Conservation (phyloP, 1,140 invertebrate species). For the Sinella curviseta region DNA sequence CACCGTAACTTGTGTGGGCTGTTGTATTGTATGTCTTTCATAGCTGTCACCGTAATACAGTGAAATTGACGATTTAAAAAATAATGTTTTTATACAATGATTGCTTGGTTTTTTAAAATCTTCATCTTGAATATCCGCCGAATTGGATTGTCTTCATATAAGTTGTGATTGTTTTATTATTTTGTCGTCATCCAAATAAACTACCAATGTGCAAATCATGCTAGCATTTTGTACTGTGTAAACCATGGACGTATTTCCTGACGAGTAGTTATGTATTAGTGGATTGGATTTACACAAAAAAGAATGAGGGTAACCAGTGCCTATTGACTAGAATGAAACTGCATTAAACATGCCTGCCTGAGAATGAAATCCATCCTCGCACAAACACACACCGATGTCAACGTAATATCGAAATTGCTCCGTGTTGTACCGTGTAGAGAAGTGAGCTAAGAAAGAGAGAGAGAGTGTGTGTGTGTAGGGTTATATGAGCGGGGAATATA, state of each 20-base stretch:
- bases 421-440: background rate
- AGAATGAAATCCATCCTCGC: background rate
- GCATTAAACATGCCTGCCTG: background rate
- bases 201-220: too few species aligned
- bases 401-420: slow-evolving; percentile 7
- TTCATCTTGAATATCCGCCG: too few species aligned
- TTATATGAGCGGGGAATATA: background rate
- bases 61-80: too few species aligned
- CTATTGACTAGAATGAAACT: background rate
- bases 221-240: too few species aligned
- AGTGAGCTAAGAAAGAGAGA: background rate
- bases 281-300: background rate
- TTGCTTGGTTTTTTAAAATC: too few species aligned
- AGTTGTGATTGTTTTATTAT: too few species aligned
- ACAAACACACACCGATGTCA: background rate
- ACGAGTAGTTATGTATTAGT: too few species aligned
- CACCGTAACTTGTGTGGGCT: background rate
- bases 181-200: too few species aligned
- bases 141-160: too few species aligned
- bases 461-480: background rate
- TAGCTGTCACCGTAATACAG: background rate
- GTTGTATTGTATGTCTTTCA: background rate
- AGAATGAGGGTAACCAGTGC: background rate
- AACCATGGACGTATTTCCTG: too few species aligned
- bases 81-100: too few species aligned